phyloP scores from a whole-genome alignment of 2,888 invertebrate species.

The Tortricodes alternella region DNA sequence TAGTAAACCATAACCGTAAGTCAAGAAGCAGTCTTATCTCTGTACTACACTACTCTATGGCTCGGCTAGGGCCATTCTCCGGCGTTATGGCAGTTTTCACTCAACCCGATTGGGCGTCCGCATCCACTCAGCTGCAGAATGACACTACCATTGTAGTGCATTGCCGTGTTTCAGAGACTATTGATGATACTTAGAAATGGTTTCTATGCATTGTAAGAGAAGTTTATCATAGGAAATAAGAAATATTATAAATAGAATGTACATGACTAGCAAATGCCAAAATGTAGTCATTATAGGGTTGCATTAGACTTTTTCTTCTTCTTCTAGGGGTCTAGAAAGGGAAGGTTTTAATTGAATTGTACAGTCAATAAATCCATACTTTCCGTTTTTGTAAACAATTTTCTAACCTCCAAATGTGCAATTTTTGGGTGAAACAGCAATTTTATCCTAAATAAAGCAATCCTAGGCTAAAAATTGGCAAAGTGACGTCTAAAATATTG shows the following conservation, averaged over 20 bases:
- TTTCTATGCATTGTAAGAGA: slow-evolving; percentile 11
- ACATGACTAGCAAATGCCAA: too few relatives aligned
- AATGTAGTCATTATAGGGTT: too few relatives aligned
- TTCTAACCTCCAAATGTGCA: too few relatives aligned
- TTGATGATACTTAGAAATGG: slow-evolving; percentile 27
- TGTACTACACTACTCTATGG: slow-evolving; percentile 35
- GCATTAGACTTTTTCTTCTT: too few relatives aligned
- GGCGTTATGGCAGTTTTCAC: slow-evolving; percentile 79
- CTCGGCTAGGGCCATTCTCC: slow-evolving; percentile 45
- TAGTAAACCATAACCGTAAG: slow-evolving; percentile 12
- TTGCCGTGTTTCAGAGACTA: slow-evolving; percentile 55
- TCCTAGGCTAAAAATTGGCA: too few relatives aligned
- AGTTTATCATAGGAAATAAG: slow-evolving; percentile 1
- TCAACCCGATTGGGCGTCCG: slow-evolving; percentile 72
- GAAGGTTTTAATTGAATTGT: too few relatives aligned
- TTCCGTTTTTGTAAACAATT: too few relatives aligned
- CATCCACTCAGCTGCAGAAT: slow-evolving; percentile 52
- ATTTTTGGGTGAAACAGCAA: too few relatives aligned
- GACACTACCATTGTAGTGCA: slow-evolving; percentile 62
- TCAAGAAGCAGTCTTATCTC: slow-evolving; percentile 16
- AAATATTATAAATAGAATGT: slow-evolving; percentile 9
- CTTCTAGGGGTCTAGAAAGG: too few relatives aligned
- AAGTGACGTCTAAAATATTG: too few relatives aligned
- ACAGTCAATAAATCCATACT: too few relatives aligned
- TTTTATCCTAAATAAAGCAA: too few relatives aligned